These are phyloP conservation scores for Falcaria lacertinaria DNA, from an alignment of 2,888 invertebrate genomes.

Conservation along the genomic window DNA sequence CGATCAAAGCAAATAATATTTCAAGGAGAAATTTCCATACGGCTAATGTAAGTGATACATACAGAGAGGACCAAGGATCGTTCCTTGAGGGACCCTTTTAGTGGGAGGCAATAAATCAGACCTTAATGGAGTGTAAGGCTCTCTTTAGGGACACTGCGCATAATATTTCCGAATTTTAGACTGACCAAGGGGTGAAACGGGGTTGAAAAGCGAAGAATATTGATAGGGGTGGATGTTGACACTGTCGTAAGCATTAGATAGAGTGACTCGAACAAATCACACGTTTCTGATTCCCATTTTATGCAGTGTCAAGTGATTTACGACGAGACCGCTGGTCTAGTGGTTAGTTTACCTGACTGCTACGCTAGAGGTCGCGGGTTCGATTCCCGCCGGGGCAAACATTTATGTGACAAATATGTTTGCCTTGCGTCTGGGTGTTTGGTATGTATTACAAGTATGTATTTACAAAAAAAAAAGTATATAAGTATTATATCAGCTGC, in stretches of 20 bases:
- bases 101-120: conserved; percentile 70
- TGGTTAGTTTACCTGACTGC: too few relatives aligned
- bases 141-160: conserved; percentile 47
- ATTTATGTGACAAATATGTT: too few relatives aligned
- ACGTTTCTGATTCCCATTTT: conserved; percentile 8
- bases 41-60: conserved; percentile 66
- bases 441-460: too few relatives aligned
- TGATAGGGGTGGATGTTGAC: conserved; percentile 44
- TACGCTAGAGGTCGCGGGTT: too few relatives aligned
- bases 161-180: conserved; percentile 64
- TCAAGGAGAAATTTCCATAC: conserved; percentile 62
- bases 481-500: too few relatives aligned
- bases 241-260: conserved; percentile 32
- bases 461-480: too few relatives aligned
- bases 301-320: too few relatives aligned
- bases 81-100: conserved; percentile 73
- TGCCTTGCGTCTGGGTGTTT: too few relatives aligned
- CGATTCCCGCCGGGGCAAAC: too few relatives aligned
- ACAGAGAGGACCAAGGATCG: conserved; percentile 57
- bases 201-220: conserved; percentile 42
- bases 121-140: conserved; percentile 67
- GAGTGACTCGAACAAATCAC: conserved; percentile 29
- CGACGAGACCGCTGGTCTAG: too few relatives aligned
- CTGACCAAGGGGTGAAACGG: conserved; percentile 41
- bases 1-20: conserved; percentile 62